These are phyloP conservation scores for Orius insidiosus DNA, from an alignment of 1,140 invertebrate genomes.

Conservation along the genomic window DNA sequence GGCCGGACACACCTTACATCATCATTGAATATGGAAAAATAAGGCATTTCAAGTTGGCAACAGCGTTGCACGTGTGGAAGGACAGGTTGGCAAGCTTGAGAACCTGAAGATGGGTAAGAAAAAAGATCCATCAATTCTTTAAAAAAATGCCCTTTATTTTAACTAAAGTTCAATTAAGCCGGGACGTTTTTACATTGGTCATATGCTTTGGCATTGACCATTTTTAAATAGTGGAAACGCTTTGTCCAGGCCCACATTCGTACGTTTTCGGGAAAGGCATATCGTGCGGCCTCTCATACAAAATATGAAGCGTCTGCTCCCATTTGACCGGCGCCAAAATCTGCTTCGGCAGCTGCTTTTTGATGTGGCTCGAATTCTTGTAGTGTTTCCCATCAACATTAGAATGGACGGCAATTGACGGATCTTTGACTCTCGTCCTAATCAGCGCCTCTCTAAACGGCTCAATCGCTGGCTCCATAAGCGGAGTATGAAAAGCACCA, in stretches of 20 bases:
- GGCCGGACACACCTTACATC: too few species aligned
- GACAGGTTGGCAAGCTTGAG: too few species aligned
- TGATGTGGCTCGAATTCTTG: slow-evolving; percentile 33
- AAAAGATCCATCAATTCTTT: too few species aligned
- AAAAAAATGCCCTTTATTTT: too few species aligned
- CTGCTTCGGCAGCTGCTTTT: slow-evolving; percentile 47
- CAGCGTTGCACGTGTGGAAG: too few species aligned
- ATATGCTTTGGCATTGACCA: slow-evolving; percentile 63
- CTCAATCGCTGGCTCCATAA: slow-evolving; percentile 64
- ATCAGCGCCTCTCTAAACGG: slow-evolving; percentile 47
- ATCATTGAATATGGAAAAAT: too few species aligned
- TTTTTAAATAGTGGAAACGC: slow-evolving; percentile 57
- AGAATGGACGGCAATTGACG: slow-evolving; percentile 62
- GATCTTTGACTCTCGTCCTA: slow-evolving; percentile 40
- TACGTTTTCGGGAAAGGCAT: slow-evolving; percentile 59
- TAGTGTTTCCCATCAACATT: slow-evolving; percentile 55
- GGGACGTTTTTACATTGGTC: slow-evolving; percentile 3
- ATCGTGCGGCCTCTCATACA: slow-evolving; percentile 47
- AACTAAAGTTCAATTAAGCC: too few species aligned
- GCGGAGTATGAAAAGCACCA: slow-evolving; percentile 78
- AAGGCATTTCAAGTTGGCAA: too few species aligned
- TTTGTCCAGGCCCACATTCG: slow-evolving; percentile 68
- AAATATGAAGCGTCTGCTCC: slow-evolving; percentile 75
- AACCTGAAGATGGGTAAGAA: too few species aligned
- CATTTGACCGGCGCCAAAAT: slow-evolving; percentile 70